A percentile compares a stretch with the other conserved stretches of the same genome.
These are phyloP conservation scores for Arrhamphus sclerolepis DNA, from an alignment of 2,797 vertebrate species.

Conservation along the genomic window DNA sequence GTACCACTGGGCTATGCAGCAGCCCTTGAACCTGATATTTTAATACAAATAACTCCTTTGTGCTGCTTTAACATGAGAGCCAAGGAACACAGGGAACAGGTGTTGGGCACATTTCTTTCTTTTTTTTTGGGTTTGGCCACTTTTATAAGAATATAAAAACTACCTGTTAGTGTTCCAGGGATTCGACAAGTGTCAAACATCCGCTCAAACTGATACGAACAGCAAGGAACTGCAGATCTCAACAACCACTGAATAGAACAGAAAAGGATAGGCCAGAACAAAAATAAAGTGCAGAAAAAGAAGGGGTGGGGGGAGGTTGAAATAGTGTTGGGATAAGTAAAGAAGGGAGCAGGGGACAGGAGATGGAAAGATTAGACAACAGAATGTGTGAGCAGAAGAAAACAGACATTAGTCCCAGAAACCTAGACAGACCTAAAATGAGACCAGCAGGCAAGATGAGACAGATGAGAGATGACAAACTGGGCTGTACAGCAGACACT, in stretches of 20 bases:
- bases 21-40: too few relatives aligned
- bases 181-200: constrained; percentile 85
- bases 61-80: constrained; percentile 3
- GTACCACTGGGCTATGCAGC: too few relatives aligned
- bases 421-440: constrained; percentile 43
- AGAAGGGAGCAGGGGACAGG: constrained; percentile 21
- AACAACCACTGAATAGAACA: constrained; percentile 83
- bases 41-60: too few relatives aligned
- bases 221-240: constrained; percentile 87
- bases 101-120: neutral
- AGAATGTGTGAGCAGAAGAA: constrained; percentile 45
- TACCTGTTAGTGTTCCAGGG: constrained; percentile 82
- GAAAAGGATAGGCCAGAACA: constrained; percentile 34
- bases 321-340: constrained; percentile 4
- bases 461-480: constrained; percentile 52
- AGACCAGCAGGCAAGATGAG: constrained; percentile 37
- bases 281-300: constrained; percentile 1
- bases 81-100: neutral
- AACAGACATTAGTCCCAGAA: constrained; percentile 52
- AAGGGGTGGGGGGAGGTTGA: constrained; percentile 7
- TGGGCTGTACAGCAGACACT: constrained; percentile 36
- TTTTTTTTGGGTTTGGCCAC: constrained; percentile 1
- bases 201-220: constrained; percentile 84
- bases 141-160: constrained; percentile 48
- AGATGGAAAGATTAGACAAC: constrained; percentile 21